phyloP scores from a whole-genome alignment of 30 jellyfish, hydroid and myxozoan species.

The Hydractinia echinata region DNA sequence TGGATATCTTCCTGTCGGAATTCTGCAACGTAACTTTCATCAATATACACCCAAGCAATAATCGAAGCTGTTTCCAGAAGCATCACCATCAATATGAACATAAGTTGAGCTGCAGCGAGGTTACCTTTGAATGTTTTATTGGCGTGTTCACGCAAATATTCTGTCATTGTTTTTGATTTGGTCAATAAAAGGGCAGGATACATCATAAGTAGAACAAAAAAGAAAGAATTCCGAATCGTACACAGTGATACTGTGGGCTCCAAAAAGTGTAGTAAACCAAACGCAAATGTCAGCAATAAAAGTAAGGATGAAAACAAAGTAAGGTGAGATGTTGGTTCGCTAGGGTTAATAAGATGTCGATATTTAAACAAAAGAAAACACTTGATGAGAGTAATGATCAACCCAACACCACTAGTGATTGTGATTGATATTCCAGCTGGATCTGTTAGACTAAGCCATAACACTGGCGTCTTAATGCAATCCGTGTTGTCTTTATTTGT shows the following conservation, averaged over 20 bases:
- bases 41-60: constrained; percentile 31
- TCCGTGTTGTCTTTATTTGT: constrained; percentile 32
- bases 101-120: not conserved
- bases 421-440: constrained; percentile 60
- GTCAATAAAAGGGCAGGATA: constrained; percentile 45
- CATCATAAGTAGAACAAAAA: constrained; percentile 46
- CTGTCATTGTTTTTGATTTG: constrained; percentile 21
- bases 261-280: constrained; percentile 48
- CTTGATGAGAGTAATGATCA: constrained; percentile 23
- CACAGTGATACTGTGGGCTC: constrained; percentile 61
- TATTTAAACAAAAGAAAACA: constrained; percentile 23
- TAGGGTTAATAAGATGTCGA: constrained; percentile 30
- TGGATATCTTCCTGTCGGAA: constrained; percentile 10
- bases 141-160: not conserved
- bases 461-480: constrained; percentile 60
- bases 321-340: constrained; percentile 54
- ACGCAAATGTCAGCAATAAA: constrained; percentile 45
- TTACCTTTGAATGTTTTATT: not conserved
- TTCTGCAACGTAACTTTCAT: constrained; percentile 21
- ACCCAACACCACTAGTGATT: constrained; percentile 46
- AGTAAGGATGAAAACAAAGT: constrained; percentile 26
- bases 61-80: constrained; percentile 7
- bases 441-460: constrained; percentile 26
- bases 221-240: constrained; percentile 52
- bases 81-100: not conserved